phyloP scores from a whole-genome alignment of 2,888 invertebrate species.

The Sphinx pinastri region DNA sequence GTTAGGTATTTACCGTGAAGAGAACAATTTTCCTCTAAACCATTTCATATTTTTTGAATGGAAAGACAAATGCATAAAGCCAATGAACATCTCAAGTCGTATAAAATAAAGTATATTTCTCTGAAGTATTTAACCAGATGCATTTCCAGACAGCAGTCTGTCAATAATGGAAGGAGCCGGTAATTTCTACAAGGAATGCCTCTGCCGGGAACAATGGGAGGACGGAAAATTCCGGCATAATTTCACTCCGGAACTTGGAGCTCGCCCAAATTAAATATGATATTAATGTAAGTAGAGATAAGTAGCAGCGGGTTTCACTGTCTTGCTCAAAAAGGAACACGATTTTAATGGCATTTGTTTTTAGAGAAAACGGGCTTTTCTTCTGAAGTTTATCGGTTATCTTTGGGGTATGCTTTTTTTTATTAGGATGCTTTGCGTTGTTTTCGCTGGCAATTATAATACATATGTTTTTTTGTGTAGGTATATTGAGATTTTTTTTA shows the following conservation, averaged over 20 bases:
- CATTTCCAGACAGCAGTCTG: constrained; percentile 19
- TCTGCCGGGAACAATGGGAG: constrained; percentile 44
- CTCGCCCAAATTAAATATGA: constrained; percentile 60
- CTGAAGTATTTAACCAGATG: constrained; percentile 12
- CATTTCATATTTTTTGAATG: no score
- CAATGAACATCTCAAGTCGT: background rate
- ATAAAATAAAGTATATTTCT: background rate
- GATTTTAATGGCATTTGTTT: background rate
- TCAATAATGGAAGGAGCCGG: constrained; percentile 23
- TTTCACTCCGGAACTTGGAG: constrained; percentile 58
- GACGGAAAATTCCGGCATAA: constrained; percentile 45
- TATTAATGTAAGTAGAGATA: constrained; percentile 42
- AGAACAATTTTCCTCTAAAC: no score
- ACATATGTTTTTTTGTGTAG: no score
- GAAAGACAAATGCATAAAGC: background rate
- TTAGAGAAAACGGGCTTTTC: background rate
- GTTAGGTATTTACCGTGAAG: no score
- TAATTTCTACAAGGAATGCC: constrained; percentile 27
- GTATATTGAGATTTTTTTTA: no score
- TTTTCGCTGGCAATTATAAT: no score
- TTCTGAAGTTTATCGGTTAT: constrained; percentile 3
- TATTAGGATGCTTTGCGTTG: no score
- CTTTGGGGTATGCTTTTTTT: background rate
- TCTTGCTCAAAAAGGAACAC: background rate
- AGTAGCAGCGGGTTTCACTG: background rate